Conservation (phyloP, 1,140 invertebrate genomes). For the Drosophila saltans region DNA sequence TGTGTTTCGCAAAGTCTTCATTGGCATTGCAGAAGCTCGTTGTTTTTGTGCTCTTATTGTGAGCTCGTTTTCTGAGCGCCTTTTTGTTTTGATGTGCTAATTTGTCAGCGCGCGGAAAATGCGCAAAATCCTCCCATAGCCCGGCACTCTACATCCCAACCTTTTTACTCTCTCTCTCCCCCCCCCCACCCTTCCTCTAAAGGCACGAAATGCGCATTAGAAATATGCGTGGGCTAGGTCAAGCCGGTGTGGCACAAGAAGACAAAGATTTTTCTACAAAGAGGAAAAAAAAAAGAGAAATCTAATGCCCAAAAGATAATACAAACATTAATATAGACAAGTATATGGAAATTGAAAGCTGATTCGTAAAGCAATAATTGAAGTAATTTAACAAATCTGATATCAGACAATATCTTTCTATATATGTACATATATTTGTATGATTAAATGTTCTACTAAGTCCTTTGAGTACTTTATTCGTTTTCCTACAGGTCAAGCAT, state of each 20-base stretch:
- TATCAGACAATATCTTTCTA: neutral
- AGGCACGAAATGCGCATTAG: slow-evolving; percentile 65
- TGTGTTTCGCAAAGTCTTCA: slow-evolving; percentile 53
- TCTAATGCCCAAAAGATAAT: neutral
- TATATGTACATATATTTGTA: neutral
- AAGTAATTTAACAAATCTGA: neutral
- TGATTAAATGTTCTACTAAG: neutral
- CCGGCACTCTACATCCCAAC: slow-evolving; percentile 6
- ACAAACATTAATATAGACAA: no score
- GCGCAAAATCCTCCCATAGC: slow-evolving; percentile 33
- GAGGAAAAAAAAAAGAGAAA: neutral
- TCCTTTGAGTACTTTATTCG: neutral
- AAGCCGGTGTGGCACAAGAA: slow-evolving; percentile 47
- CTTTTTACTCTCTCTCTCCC: neutral
- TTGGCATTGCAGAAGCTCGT: slow-evolving; percentile 33
- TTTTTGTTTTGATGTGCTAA: slow-evolving; percentile 79
- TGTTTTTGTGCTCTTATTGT: slow-evolving; percentile 25
- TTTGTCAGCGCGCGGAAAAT: slow-evolving; percentile 62
- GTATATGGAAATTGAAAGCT: no score
- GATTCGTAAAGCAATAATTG: no score
- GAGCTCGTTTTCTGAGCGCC: slow-evolving; percentile 29
- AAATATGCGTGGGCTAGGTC: slow-evolving; percentile 73
- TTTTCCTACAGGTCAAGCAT: neutral
- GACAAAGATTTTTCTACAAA: slow-evolving; percentile 14
- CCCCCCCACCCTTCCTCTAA: neutral